A percentile compares a stretch with the other conserved stretches of the same genome.
These are phyloP conservation scores for Periphyllus acericola DNA, from an alignment of 2,888 invertebrate species.

Conservation along the genomic window DNA sequence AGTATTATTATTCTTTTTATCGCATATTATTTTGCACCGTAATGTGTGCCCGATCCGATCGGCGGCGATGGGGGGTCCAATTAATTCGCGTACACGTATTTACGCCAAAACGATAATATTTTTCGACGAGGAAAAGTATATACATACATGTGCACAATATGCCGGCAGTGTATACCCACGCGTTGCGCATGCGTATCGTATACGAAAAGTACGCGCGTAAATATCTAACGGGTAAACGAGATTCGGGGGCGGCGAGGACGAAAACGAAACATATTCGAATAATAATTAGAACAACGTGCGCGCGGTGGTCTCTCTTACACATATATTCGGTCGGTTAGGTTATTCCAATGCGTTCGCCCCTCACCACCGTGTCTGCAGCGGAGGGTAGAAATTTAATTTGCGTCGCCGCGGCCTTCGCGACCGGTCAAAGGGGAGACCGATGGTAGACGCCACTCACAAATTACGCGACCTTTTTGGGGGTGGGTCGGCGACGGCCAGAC, in stretches of 20 bases:
- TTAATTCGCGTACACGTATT: slow-evolving; percentile 35
- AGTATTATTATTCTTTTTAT: not conserved
- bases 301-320: not conserved
- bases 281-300: slow-evolving; percentile 39
- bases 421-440: not conserved
- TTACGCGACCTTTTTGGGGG: slow-evolving; percentile 45
- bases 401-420: slow-evolving; percentile 13
- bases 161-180: not conserved
- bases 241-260: not conserved
- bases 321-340: not conserved
- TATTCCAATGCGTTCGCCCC: not conserved
- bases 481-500: slow-evolving; percentile 1
- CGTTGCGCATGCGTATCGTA: not conserved
- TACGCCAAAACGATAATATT: slow-evolving; percentile 53
- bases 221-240: not conserved
- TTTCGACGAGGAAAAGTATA: slow-evolving; percentile 18
- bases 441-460: slow-evolving; percentile 19
- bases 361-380: not conserved
- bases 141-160: not conserved
- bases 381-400: not conserved
- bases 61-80: slow-evolving; percentile 47
- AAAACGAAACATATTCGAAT: slow-evolving; percentile 9
- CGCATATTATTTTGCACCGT: not conserved
- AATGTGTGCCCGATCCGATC: slow-evolving; percentile 2
- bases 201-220: not conserved